phyloP scores from a whole-genome alignment of 2,888 invertebrate genomes.

The Priocnemis perturbator region DNA sequence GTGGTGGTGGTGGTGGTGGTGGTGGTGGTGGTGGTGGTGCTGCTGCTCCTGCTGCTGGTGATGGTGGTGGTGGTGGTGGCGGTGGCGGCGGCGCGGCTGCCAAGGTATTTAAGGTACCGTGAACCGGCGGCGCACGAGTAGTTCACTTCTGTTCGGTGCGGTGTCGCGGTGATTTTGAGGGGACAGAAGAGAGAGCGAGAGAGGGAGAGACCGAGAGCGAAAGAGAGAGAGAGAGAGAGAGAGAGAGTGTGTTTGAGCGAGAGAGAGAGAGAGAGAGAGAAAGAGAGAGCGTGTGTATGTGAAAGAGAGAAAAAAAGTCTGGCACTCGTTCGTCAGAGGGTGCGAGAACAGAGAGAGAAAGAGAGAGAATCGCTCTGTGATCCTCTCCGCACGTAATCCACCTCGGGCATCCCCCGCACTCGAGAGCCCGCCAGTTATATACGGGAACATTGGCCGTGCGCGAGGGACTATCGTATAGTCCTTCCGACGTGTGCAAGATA shows the following conservation, averaged over 20 bases:
- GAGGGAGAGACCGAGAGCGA: conserved; percentile 33
- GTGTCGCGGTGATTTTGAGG: conserved; percentile 66
- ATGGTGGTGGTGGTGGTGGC: conserved; percentile 35
- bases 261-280: conserved; percentile 18
- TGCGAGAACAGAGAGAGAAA: conserved; percentile 18
- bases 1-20: conserved; percentile 36
- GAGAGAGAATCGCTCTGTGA: conserved; percentile 2
- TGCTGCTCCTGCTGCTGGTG: conserved; percentile 27
- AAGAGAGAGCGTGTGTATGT: conserved; percentile 4
- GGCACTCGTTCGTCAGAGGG: conserved; percentile 23
- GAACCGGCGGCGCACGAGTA: conserved; percentile 79
- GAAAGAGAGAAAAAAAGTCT: conserved; percentile 22
- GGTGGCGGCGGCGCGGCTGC: conserved; percentile 75
- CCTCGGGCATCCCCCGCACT: neutral
- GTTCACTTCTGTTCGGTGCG: conserved; percentile 79
- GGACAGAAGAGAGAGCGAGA: conserved; percentile 45
- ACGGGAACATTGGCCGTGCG: no score
- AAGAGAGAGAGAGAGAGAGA: conserved; percentile 26
- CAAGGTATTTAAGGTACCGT: conserved; percentile 80
- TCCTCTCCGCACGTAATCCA: conserved; percentile 1
- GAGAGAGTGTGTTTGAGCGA: no score
- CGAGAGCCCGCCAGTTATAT: neutral
- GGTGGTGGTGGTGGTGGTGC: conserved; percentile 16
- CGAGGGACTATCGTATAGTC: no score
- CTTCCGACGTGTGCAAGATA: conserved; percentile 1